phyloP scores from a whole-genome alignment of 2,113 vertebrate species.

The Daboia siamensis region DNA sequence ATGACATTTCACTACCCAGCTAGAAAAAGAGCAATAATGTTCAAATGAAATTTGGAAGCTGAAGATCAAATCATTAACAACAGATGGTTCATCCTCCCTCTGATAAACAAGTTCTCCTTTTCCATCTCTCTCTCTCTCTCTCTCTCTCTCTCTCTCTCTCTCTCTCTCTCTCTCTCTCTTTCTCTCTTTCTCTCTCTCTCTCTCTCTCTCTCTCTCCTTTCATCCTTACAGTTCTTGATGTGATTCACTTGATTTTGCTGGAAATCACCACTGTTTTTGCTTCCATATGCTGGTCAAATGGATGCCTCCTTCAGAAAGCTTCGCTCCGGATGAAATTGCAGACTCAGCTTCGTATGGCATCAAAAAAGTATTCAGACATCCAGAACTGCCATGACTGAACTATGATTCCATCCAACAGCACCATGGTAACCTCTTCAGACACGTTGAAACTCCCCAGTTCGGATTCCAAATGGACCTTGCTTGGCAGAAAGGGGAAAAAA shows the following conservation, averaged over 20 bases:
- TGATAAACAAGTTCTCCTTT: conserved; percentile 70
- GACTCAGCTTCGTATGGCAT: conserved; percentile 35
- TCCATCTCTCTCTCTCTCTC: conserved; percentile 12
- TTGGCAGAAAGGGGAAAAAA: background rate
- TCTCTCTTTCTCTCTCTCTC: conserved; percentile 5
- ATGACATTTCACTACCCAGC: conserved; percentile 47
- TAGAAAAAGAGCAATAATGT: conserved; percentile 77
- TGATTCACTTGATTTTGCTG: conserved; percentile 36
- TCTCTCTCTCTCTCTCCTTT: background rate
- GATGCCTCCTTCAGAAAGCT: conserved; percentile 47
- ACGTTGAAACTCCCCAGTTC: conserved; percentile 32
- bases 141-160: conserved; percentile 20
- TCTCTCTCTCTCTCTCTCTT: conserved; percentile 16
- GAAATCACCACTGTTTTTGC: conserved; percentile 28
- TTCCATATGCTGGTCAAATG: conserved; percentile 25
- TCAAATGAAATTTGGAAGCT: conserved; percentile 76
- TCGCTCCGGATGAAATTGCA: conserved; percentile 43
- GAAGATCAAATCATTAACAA: conserved; percentile 77
- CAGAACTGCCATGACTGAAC: conserved; percentile 27
- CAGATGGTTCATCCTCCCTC: conserved; percentile 74
- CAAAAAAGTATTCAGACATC: conserved; percentile 19
- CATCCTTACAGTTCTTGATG: background rate
- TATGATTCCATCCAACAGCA: conserved; percentile 45
- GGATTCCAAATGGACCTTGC: conserved; percentile 47
- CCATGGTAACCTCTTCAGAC: conserved; percentile 43